A percentile compares a stretch with the other conserved stretches of the same genome.
phyloP scores from a whole-genome alignment of 2,797 vertebrate genomes.

The Schizothorax lantsangensis region DNA sequence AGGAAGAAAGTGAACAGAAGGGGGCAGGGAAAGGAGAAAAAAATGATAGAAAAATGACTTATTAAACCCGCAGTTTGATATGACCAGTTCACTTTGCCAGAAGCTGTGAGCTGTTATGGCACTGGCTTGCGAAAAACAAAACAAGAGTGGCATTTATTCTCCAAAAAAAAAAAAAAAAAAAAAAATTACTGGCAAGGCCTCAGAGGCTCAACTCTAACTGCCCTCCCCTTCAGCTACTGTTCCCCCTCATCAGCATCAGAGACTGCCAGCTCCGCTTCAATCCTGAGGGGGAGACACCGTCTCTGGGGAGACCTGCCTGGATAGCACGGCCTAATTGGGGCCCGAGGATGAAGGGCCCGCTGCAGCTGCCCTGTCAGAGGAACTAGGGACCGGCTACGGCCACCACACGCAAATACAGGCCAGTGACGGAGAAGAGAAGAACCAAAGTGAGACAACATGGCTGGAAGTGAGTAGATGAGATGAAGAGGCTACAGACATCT shows the following conservation, averaged over 20 bases:
- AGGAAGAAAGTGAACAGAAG: background rate
- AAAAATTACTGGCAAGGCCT: slow-evolving; percentile 8
- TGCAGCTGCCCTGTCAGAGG: slow-evolving; percentile 26
- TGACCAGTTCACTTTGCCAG: slow-evolving; percentile 40
- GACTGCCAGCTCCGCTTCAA: slow-evolving; percentile 32
- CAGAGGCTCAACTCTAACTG: slow-evolving; percentile 36
- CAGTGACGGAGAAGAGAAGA: background rate
- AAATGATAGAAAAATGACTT: background rate
- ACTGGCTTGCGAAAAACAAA: background rate
- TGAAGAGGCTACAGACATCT: background rate
- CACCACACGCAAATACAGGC: background rate
- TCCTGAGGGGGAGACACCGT: background rate
- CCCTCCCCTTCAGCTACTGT: slow-evolving; percentile 46
- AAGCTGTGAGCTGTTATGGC: slow-evolving; percentile 28
- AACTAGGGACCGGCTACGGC: background rate
- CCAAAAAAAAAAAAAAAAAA: background rate
- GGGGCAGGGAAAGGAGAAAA: background rate
- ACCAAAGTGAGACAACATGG: background rate
- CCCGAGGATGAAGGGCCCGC: slow-evolving; percentile 18
- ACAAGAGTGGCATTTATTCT: slow-evolving; percentile 26
- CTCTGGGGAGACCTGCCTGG: slow-evolving; percentile 12
- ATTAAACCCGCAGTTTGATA: slow-evolving; percentile 28
- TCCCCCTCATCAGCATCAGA: slow-evolving; percentile 43
- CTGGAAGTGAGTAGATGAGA: background rate
- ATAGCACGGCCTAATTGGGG: slow-evolving; percentile 23